Conservation (phyloP, 2,113 vertebrate species). For the Fregata magnificens region DNA sequence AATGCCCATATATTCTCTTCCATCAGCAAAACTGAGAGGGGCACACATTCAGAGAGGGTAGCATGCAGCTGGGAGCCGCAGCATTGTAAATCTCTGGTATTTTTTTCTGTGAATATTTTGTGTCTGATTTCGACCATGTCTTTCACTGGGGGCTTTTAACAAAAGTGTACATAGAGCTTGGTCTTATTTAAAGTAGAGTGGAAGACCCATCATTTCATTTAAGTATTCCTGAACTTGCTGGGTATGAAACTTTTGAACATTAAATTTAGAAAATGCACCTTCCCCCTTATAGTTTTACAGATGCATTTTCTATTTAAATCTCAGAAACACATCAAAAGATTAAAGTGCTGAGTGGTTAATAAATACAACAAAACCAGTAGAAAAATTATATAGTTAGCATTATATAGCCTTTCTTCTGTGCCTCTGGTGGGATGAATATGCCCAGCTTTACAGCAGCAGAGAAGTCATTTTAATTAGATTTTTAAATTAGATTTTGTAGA, state of each 20-base stretch:
- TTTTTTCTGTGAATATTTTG: not conserved
- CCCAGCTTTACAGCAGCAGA: not conserved
- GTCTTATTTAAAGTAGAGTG: not conserved
- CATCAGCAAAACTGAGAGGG: not conserved
- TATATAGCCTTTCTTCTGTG: not conserved
- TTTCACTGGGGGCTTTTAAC: not conserved
- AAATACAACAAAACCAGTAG: not conserved
- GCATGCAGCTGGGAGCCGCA: not conserved
- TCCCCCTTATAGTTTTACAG: not conserved
- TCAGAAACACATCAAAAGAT: not conserved
- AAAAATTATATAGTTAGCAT: not conserved
- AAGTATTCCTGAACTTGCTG: not conserved
- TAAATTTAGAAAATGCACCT: not conserved
- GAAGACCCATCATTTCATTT: not conserved
- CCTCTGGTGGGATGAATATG: not conserved
- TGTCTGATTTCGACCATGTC: not conserved
- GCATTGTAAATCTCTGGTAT: not conserved
- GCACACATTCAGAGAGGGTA: not conserved
- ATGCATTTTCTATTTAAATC: not conserved
- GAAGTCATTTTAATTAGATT: not conserved
- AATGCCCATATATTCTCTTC: not conserved
- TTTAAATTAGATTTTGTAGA: conserved; percentile 3
- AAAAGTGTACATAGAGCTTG: not conserved
- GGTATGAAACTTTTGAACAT: not conserved
- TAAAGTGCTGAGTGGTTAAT: not conserved